phyloP scores from a whole-genome alignment of 2,888 invertebrate species.

The Halictus ligatus region DNA sequence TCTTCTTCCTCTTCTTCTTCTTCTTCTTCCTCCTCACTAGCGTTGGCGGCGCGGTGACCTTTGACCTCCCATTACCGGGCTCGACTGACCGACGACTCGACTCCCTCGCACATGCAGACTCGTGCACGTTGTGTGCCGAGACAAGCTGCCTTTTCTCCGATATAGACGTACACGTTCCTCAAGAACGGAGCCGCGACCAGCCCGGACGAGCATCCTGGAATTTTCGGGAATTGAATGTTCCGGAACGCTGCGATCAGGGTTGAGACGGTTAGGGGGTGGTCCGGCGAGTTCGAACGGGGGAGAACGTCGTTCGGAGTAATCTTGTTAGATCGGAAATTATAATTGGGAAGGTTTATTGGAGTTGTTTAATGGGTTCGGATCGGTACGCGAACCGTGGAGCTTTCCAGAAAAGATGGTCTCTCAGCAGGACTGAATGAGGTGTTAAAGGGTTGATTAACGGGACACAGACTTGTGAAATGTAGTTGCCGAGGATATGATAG shows the following conservation, averaged over 20 bases:
- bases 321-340: no score
- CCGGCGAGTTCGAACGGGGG: background rate
- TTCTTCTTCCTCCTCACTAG: conserved; percentile 73
- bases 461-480: background rate
- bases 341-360: no score
- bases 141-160: conserved; percentile 45
- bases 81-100: conserved; percentile 82
- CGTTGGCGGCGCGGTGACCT: conserved; percentile 83
- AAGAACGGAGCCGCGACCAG: conserved; percentile 30
- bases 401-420: no score
- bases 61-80: conserved; percentile 83
- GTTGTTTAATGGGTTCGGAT: no score
- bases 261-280: background rate
- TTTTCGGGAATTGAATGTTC: conserved; percentile 50
- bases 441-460: no score
- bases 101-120: conserved; percentile 75
- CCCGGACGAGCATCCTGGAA: conserved; percentile 27
- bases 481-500: no score
- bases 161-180: conserved; percentile 58
- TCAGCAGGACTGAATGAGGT: background rate
- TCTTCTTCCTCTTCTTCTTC: background rate
- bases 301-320: background rate
- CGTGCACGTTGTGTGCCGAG: conserved; percentile 45
- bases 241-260: background rate
- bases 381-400: no score